A percentile compares a stretch with the other conserved stretches of the same genome.
Evolutionary conservation across 2,113 vertebrate genomes (phyloP).

Genomic region (Rhynchomys soricoides): DNA sequence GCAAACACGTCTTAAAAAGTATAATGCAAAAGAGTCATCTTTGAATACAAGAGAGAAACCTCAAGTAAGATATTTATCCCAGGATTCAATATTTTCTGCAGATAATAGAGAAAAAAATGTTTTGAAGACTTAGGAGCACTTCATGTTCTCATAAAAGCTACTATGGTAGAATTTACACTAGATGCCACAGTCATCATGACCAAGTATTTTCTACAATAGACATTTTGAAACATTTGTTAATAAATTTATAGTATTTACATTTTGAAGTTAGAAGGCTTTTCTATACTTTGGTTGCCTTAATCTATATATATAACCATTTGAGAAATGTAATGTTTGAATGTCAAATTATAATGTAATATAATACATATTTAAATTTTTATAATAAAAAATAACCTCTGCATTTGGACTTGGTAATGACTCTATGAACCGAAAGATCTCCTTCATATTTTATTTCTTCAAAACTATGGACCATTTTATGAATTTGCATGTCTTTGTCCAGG

Average conservation of each 20-base stretch:
- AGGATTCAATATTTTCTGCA: background rate
- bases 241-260: background rate
- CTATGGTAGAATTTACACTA: background rate
- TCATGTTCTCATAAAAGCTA: background rate
- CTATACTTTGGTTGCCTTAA: background rate
- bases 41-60: slow-evolving; percentile 1
- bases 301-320: background rate
- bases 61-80: background rate
- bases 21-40: background rate
- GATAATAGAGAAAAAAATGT: background rate
- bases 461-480: background rate
- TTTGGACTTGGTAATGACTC: background rate
- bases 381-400: background rate
- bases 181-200: background rate
- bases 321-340: background rate
- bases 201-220: background rate
- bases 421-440: background rate
- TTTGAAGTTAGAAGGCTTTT: background rate
- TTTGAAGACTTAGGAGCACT: background rate
- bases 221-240: background rate
- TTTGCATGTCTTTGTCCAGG: background rate
- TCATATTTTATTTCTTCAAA: background rate
- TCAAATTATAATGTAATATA: background rate
- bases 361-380: background rate
- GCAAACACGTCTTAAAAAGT: background rate